Conservation (phyloP, 2,113 vertebrate genomes). For the Oncorhynchus masou region DNA sequence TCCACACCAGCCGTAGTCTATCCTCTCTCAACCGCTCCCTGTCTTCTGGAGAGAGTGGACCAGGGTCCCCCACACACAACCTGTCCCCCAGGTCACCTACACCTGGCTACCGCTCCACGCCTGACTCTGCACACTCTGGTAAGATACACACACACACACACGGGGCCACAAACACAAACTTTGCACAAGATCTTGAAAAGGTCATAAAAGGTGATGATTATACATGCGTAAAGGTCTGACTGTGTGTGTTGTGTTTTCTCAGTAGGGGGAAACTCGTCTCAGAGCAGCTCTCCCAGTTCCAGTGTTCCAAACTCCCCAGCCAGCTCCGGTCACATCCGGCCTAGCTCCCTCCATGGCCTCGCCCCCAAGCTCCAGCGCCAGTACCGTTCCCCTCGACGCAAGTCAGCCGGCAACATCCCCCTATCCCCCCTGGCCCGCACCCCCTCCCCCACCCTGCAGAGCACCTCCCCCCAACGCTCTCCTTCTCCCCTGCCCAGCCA, state of each 20-base stretch:
- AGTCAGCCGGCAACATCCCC: conserved; percentile 95
- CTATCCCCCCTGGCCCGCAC: conserved; percentile 94
- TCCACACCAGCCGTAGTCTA: conserved; percentile 94
- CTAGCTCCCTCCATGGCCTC: conserved; percentile 92
- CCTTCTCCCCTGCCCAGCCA: conserved; percentile 87
- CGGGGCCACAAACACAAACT: neutral
- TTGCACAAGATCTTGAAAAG: neutral
- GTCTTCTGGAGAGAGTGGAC: conserved; percentile 93
- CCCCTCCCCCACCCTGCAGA: conserved; percentile 88
- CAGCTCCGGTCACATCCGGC: conserved; percentile 92
- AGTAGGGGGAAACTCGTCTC: conserved; percentile 93
- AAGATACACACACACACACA: conserved; percentile 13
- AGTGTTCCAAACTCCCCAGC: conserved; percentile 95
- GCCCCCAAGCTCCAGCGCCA: conserved; percentile 96
- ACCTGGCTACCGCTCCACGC: conserved; percentile 86
- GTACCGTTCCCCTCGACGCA: conserved; percentile 91
- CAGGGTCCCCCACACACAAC: conserved; percentile 92
- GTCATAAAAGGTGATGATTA: neutral
- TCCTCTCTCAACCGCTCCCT: conserved; percentile 94
- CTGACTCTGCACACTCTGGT: conserved; percentile 91
- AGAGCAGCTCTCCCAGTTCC: conserved; percentile 97
- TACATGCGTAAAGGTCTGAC: neutral
- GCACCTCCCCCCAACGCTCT: conserved; percentile 90
- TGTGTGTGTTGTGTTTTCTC: conserved; percentile 13
- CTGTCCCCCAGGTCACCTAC: conserved; percentile 93